Evolutionary conservation across 2,113 vertebrate species (phyloP).

Genomic region (Misgurnus mizolepis): DNA sequence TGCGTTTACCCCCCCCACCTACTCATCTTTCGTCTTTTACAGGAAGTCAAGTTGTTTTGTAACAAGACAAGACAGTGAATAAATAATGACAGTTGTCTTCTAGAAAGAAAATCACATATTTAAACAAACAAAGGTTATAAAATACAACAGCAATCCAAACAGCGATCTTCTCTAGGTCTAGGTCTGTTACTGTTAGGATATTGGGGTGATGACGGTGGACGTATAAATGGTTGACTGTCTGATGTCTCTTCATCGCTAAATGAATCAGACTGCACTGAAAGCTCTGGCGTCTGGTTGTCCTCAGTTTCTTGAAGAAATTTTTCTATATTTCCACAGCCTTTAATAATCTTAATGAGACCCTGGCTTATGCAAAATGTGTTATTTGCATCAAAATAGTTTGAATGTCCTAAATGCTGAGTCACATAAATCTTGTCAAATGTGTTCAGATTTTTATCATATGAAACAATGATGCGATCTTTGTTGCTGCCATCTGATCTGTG

Average conservation of each 20-base stretch:
- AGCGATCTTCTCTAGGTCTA: too few species aligned
- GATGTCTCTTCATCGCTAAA: neutral
- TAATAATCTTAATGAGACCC: neutral
- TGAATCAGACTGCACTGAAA: neutral
- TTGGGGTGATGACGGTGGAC: neutral
- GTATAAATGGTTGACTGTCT: neutral
- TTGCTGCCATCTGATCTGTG: neutral
- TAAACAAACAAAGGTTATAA: too few species aligned
- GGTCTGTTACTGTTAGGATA: too few species aligned
- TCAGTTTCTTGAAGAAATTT: neutral
- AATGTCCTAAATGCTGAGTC: neutral
- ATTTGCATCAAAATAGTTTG: neutral
- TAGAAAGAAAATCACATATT: too few species aligned
- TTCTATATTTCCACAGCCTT: neutral
- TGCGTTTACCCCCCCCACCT: too few species aligned
- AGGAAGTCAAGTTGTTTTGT: too few species aligned
- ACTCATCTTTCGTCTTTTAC: too few species aligned
- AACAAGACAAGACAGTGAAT: too few species aligned
- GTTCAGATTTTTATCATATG: neutral
- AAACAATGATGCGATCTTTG: constrained; percentile 23
- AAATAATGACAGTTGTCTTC: too few species aligned
- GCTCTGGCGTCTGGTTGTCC: neutral
- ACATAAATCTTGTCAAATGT: constrained; percentile 17
- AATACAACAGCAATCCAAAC: too few species aligned
- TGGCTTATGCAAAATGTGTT: constrained; percentile 5